A percentile compares a stretch with the other conserved stretches of the same genome.
phyloP scores from a whole-genome alignment of 2,797 vertebrate genomes.

The Ctenosaura bakeri region DNA sequence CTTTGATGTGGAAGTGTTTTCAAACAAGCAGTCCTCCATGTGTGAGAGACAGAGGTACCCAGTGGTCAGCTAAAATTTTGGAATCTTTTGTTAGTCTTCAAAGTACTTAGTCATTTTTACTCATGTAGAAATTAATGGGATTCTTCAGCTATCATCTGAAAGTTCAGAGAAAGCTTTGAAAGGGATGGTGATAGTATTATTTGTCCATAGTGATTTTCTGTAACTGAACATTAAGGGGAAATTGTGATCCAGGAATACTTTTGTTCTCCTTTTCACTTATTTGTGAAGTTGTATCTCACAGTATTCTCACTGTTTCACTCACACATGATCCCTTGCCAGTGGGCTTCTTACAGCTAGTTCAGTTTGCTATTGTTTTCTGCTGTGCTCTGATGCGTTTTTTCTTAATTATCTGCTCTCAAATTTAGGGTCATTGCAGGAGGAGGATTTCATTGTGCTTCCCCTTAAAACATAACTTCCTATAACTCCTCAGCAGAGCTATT shows the following conservation, averaged over 20 bases:
- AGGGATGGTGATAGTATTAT: not conserved
- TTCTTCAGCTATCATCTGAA: not conserved
- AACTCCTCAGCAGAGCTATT: conserved; percentile 15
- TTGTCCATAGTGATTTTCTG: not conserved
- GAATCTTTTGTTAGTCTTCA: not conserved
- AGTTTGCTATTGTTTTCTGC: not conserved
- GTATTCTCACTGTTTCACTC: not conserved
- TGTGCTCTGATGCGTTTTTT: not conserved
- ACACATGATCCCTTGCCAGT: not conserved
- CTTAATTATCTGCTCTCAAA: not conserved
- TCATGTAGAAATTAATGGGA: not conserved
- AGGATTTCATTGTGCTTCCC: not conserved
- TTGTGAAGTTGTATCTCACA: not conserved
- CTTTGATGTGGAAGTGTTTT: not conserved
- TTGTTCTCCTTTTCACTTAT: not conserved
- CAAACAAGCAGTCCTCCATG: not conserved
- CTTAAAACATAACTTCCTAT: not conserved
- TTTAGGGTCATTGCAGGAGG: not conserved
- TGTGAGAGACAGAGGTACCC: too few relatives aligned
- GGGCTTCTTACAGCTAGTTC: not conserved
- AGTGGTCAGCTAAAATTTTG: conserved; percentile 2
- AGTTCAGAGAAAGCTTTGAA: not conserved
- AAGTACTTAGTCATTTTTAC: not conserved
- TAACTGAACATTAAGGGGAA: not conserved
- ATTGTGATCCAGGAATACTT: not conserved